phyloP scores from a whole-genome alignment of 2,113 vertebrate species.

The Callocephalon fimbriatum region DNA sequence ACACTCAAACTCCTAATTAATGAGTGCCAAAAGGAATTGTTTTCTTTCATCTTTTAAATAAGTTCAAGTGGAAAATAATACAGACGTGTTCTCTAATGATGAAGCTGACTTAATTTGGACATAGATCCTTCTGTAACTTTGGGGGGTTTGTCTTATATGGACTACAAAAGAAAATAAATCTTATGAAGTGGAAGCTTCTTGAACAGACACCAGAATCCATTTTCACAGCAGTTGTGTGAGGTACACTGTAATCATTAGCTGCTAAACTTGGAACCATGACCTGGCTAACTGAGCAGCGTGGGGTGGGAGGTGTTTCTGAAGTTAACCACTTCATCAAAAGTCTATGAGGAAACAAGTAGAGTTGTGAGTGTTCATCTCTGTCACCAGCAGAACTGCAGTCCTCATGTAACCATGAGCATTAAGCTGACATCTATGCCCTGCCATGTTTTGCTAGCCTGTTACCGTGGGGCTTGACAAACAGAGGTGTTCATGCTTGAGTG shows the following conservation, averaged over 20 bases:
- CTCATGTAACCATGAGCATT: fast-evolving
- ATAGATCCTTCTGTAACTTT: not conserved
- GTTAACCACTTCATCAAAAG: not conserved
- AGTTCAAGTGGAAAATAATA: not conserved
- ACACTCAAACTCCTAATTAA: not conserved
- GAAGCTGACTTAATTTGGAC: not conserved
- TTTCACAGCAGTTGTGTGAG: not conserved
- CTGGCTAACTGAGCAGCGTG: not conserved
- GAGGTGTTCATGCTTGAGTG: not conserved
- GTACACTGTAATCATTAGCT: fast-evolving
- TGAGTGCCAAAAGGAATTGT: not conserved
- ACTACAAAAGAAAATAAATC: not conserved
- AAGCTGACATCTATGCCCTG: not conserved
- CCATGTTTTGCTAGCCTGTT: not conserved
- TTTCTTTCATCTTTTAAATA: not conserved
- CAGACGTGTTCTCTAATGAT: not conserved
- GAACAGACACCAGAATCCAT: not conserved
- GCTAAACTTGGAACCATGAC: not conserved
- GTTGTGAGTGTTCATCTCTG: not conserved
- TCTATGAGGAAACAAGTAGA: not conserved
- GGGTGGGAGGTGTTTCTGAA: not conserved
- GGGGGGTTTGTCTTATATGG: not conserved
- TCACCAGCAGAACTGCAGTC: not conserved
- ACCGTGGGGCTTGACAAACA: not conserved
- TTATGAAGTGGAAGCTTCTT: not conserved